These are phyloP conservation scores for Dermolepida albohirtum DNA, from an alignment of 2,888 invertebrate genomes.

Conservation along the genomic window DNA sequence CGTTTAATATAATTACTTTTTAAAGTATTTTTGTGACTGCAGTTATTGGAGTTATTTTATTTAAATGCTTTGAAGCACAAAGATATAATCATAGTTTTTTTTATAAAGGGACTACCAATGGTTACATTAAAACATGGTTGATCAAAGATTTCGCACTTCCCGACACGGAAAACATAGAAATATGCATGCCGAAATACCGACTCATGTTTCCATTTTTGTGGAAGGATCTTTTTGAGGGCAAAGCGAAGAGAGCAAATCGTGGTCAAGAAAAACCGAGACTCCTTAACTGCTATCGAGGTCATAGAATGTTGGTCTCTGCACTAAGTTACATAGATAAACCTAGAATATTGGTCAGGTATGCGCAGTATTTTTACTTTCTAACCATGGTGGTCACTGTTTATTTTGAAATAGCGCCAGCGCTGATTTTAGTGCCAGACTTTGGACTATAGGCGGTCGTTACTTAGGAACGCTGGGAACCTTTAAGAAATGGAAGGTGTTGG, in stretches of 20 bases:
- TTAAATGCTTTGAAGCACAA: too few species aligned
- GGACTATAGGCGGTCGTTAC: constrained; percentile 77
- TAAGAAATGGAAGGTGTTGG: constrained; percentile 71
- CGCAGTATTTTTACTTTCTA: constrained; percentile 57
- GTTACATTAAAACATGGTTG: constrained; percentile 86
- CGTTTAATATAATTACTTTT: constrained; percentile 45
- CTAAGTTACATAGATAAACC: constrained; percentile 76
- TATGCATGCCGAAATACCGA: constrained; percentile 74
- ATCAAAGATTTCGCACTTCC: constrained; percentile 74
- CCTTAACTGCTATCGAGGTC: constrained; percentile 78
- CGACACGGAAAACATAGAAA: constrained; percentile 67
- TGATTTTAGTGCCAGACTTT: constrained; percentile 76
- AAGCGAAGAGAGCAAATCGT: constrained; percentile 74
- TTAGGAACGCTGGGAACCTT: constrained; percentile 82
- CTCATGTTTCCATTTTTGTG: constrained; percentile 80
- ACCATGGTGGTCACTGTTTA: background rate
- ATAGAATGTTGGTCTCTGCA: constrained; percentile 75
- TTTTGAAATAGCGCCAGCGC: constrained; percentile 57
- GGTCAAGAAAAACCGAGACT: constrained; percentile 75
- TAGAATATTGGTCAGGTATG: constrained; percentile 76
- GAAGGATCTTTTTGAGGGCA: constrained; percentile 74
- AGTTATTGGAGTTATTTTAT: too few species aligned
- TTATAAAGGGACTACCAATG: constrained; percentile 69
- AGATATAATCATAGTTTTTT: too few species aligned
- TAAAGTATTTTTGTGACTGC: background rate